Evolutionary conservation across 2,113 vertebrate species (phyloP).

Genomic region (Grus americana): DNA sequence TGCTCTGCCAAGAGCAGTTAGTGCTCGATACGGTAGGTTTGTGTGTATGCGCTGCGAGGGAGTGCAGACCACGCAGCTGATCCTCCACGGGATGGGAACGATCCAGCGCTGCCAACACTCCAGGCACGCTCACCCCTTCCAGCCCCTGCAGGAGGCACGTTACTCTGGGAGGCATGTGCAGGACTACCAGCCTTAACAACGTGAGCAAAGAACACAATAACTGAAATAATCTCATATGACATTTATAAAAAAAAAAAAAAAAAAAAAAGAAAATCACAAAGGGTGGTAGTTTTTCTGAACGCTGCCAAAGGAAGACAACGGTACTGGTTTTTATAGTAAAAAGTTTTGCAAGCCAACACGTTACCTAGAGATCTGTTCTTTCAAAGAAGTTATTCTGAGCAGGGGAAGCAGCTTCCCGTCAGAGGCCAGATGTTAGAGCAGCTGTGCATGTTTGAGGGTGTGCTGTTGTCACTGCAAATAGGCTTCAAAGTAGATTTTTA

Average conservation of each 20-base stretch:
- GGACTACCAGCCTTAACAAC: not conserved
- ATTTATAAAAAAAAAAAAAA: not conserved
- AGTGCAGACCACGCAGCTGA: fast-evolving
- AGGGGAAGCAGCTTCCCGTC: not conserved
- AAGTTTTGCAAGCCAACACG: not conserved
- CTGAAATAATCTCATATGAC: not conserved
- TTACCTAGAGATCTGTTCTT: not conserved
- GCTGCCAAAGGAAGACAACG: not conserved
- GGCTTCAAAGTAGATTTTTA: not conserved
- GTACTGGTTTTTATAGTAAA: not conserved
- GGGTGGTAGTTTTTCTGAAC: not conserved
- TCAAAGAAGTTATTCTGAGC: not conserved
- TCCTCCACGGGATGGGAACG: not conserved
- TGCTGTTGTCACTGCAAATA: not conserved
- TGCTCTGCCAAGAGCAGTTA: not conserved
- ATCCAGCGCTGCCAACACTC: not conserved
- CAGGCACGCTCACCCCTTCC: not conserved
- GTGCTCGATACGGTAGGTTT: not conserved
- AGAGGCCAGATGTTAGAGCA: constrained; percentile 27
- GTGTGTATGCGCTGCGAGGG: not conserved
- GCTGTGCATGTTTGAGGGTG: not conserved
- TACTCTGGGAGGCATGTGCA: not conserved
- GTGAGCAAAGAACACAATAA: not conserved
- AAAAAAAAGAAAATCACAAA: not conserved
- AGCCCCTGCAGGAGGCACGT: not conserved